phyloP scores from a whole-genome alignment of 2,797 vertebrate species.

The Cynopterus sphinx region DNA sequence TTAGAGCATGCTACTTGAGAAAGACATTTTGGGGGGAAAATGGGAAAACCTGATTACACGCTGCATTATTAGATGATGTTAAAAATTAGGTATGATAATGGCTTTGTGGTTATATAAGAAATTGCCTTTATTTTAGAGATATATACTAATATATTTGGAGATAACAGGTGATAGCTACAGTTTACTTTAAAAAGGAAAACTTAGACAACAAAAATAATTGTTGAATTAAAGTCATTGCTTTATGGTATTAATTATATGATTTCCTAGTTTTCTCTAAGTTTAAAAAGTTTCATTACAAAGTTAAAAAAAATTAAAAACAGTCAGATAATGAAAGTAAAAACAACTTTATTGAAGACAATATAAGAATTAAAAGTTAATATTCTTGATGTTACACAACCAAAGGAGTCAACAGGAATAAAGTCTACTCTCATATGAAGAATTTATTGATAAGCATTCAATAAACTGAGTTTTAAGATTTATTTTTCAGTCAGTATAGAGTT shows the following conservation, averaged over 20 bases:
- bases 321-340: not conserved
- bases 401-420: not conserved
- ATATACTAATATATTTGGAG: not conserved
- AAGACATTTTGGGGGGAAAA: not conserved
- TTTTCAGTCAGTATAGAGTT: not conserved
- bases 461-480: not conserved
- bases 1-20: not conserved
- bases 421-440: not conserved
- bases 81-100: not conserved
- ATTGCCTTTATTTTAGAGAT: not conserved
- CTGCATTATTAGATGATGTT: not conserved
- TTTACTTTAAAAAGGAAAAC: conserved; percentile 35
- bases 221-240: not conserved
- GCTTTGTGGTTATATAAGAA: not conserved
- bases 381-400: not conserved
- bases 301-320: not conserved
- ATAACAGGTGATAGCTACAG: not conserved
- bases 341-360: not conserved
- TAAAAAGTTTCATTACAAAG: conserved; percentile 3
- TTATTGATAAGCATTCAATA: not conserved
- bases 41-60: not conserved
- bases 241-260: not conserved
- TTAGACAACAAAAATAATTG: not conserved
- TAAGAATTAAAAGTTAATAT: not conserved
- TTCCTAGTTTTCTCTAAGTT: not conserved